phyloP scores from a whole-genome alignment of 2,888 invertebrate species.

The Empis livida region DNA sequence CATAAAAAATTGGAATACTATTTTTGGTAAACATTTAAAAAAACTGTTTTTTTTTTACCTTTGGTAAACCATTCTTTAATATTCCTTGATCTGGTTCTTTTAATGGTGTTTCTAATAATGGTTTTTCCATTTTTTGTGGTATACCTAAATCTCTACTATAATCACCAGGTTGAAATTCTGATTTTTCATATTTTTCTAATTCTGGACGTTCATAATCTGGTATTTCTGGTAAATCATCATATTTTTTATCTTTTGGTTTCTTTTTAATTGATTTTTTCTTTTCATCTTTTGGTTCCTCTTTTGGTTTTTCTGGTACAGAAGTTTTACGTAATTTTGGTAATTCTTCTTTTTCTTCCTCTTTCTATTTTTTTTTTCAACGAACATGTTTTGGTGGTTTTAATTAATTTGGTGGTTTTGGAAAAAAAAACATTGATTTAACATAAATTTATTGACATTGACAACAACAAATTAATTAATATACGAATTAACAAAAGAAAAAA shows the following conservation, averaged over 20 bases:
- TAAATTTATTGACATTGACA: too few relatives aligned
- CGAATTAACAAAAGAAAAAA: too few relatives aligned
- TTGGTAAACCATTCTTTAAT: slow-evolving; percentile 27
- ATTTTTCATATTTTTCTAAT: slow-evolving; percentile 53
- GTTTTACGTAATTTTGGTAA: slow-evolving; percentile 33
- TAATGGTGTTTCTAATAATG: slow-evolving; percentile 18
- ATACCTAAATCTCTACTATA: slow-evolving; percentile 28
- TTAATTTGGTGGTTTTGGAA: too few relatives aligned
- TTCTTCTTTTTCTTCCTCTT: slow-evolving; percentile 25
- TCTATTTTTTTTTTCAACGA: slow-evolving; percentile 18
- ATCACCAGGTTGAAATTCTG: slow-evolving; percentile 38
- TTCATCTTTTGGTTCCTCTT: slow-evolving; percentile 29
- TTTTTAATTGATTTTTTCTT: slow-evolving; percentile 18
- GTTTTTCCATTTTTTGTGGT: slow-evolving; percentile 31
- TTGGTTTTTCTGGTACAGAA: slow-evolving; percentile 19
- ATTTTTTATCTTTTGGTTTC: slow-evolving; percentile 36
- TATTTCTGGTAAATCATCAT: slow-evolving; percentile 47
- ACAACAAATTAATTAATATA: too few relatives aligned
- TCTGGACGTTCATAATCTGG: slow-evolving; percentile 66
- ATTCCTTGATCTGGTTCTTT: slow-evolving; percentile 20
- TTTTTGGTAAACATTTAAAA: too few relatives aligned
- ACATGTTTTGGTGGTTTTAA: too few relatives aligned
- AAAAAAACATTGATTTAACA: too few relatives aligned
- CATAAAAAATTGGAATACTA: too few relatives aligned
- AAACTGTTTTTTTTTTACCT: slow-evolving; percentile 19